Percentiles rank a stretch among this genome's conserved stretches.
Evolutionary conservation across 2,888 invertebrate genomes (phyloP).

Genomic region (Synergus itoensis): DNA sequence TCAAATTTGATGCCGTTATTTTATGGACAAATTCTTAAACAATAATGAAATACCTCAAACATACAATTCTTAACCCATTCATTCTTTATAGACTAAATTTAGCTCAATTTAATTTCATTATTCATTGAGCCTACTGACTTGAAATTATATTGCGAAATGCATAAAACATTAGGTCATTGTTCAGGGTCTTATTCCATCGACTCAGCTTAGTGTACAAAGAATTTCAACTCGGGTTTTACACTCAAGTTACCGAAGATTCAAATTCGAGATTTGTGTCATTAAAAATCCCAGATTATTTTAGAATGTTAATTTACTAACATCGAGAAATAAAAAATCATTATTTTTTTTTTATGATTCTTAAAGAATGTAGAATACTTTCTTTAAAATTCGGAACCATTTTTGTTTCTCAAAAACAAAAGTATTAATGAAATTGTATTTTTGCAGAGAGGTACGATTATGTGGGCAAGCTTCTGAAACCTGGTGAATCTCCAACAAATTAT

Average conservation of each 20-base stretch:
- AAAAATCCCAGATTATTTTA: not conserved
- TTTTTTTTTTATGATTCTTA: not conserved
- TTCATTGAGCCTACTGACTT: conserved; percentile 35
- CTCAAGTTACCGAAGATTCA: not conserved
- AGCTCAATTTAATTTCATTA: not conserved
- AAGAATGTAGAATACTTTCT: conserved; percentile 9
- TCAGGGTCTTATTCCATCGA: conserved; percentile 51
- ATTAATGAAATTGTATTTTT: conserved; percentile 66
- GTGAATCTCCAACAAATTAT: conserved; percentile 93
- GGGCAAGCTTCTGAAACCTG: conserved; percentile 93
- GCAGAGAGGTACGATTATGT: conserved; percentile 96
- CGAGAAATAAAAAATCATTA: not conserved
- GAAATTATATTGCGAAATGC: conserved; percentile 44
- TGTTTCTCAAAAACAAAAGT: not conserved
- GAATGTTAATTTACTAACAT: not conserved
- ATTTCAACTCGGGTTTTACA: conserved; percentile 19
- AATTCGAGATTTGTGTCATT: not conserved
- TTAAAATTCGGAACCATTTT: not conserved
- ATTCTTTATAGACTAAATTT: not conserved
- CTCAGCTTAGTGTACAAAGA: conserved; percentile 27
- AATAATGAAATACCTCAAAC: not conserved
- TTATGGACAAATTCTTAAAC: not conserved
- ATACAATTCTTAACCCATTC: not conserved
- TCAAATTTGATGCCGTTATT: too few species aligned
- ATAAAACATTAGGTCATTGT: conserved; percentile 57